phyloP scores from a whole-genome alignment of 2,113 vertebrate species.

The Himantopus leucocephalus region DNA sequence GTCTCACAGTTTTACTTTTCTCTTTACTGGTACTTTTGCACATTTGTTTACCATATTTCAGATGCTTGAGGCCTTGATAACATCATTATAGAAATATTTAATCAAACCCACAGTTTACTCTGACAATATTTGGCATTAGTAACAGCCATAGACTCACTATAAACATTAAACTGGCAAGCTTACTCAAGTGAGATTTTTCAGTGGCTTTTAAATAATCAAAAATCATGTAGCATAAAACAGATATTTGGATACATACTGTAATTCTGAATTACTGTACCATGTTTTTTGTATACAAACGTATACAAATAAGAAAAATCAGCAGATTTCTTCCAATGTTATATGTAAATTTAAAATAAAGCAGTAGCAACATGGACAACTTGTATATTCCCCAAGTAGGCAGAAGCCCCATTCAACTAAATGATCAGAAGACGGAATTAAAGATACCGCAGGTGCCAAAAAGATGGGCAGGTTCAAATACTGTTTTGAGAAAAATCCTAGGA shows the following conservation, averaged over 20 bases:
- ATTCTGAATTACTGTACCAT: neutral
- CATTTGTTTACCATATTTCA: neutral
- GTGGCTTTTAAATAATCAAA: slow-evolving; percentile 24
- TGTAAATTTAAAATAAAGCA: neutral
- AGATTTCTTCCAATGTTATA: neutral
- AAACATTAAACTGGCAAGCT: slow-evolving; percentile 28
- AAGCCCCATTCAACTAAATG: neutral
- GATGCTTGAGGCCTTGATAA: slow-evolving; percentile 2
- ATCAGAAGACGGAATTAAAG: neutral
- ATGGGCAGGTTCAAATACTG: neutral
- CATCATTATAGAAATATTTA: slow-evolving; percentile 41
- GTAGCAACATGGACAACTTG: neutral
- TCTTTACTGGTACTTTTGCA: neutral
- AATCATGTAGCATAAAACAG: neutral
- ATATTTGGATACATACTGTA: neutral
- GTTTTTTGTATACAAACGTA: neutral
- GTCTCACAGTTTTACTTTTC: slow-evolving; percentile 1
- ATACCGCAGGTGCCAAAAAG: neutral
- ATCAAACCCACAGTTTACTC: slow-evolving; percentile 25
- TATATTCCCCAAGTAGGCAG: neutral
- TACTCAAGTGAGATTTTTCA: neutral
- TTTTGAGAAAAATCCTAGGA: neutral
- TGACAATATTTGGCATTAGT: slow-evolving; percentile 25
- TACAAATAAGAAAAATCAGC: neutral
- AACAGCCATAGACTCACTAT: neutral